phyloP scores from a whole-genome alignment of 2,113 vertebrate genomes.

The Phylloscopus trochiloides region DNA sequence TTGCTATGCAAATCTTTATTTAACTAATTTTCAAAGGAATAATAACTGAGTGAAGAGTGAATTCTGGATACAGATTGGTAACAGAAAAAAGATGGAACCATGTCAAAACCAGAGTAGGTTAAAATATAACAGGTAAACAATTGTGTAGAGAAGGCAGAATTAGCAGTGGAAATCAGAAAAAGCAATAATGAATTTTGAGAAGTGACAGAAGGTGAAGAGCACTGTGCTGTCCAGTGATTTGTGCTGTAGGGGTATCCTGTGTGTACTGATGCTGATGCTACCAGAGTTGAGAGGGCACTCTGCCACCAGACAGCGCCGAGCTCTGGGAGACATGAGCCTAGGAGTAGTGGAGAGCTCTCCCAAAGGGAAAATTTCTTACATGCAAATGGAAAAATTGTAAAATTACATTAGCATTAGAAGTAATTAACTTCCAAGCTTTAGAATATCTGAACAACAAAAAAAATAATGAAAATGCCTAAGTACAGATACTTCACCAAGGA shows the following conservation, averaged over 20 bases:
- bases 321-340: not conserved
- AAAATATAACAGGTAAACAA: not conserved
- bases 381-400: not conserved
- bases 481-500: not conserved
- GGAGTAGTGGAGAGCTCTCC: not conserved
- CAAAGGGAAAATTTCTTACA: not conserved
- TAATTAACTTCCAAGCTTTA: not conserved
- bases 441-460: not conserved
- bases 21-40: not conserved
- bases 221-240: not conserved
- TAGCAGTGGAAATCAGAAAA: not conserved
- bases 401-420: not conserved
- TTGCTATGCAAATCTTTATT: not conserved
- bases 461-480: not conserved
- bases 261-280: not conserved
- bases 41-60: not conserved
- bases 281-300: not conserved
- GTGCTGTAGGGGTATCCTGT: not conserved
- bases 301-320: not conserved
- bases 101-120: not conserved
- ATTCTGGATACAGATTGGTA: not conserved
- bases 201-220: not conserved
- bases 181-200: not conserved
- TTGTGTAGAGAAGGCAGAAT: not conserved
- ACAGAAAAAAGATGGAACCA: not conserved